Base-by-base conservation (phyloP, 2,113 vertebrate species). In the Vidua macroura region DNA sequence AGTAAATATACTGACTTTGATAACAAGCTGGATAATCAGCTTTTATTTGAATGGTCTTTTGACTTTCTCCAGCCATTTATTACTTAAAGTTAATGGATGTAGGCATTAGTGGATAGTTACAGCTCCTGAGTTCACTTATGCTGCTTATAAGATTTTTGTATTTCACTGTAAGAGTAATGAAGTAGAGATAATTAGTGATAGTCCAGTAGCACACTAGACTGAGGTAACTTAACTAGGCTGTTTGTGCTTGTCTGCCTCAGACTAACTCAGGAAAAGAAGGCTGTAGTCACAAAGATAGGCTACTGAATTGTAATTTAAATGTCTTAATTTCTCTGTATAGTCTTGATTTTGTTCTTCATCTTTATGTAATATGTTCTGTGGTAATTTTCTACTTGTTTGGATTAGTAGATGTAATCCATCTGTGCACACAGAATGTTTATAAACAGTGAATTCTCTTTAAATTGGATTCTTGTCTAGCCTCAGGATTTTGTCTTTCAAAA, bases 321-420 rank as follows among this genome's bases (percentile, higher is more conserved):
- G 49, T 75, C 55, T 53, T 76, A 69, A 80, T 95, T 94, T 93
- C 53, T 87, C 82, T 94, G 58, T 85, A 59, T 85, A 90, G 87
- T 73, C 85, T 85, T 93, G 93, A 95, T 96, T 95, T 96, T 90
- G n/a, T 93, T 88, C 82, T 95, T 94, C 89, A 92, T 95, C 80
- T 96, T 96, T 94, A 95, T 91, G 93, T 94, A 91, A 58, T 83
- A 69, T 0, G 0, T 93, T 92, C 62, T 69, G 43, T 90, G 78
- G 81, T 94, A 83, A 92, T 96, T 85, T 94, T 88, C 62, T 93
- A 7, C 78, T 95, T 92, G 78, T 91, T 83, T 93, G 67, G 58
- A 64, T 95, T 96, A 90, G 93, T 75, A 82, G 87, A 84, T 6
- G 1, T 94, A 92, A 86, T 95, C 79, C 86, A 83, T 96, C 83